Evolutionary conservation across 2,888 invertebrate species (phyloP).

Genomic region (Beris chalybata): DNA sequence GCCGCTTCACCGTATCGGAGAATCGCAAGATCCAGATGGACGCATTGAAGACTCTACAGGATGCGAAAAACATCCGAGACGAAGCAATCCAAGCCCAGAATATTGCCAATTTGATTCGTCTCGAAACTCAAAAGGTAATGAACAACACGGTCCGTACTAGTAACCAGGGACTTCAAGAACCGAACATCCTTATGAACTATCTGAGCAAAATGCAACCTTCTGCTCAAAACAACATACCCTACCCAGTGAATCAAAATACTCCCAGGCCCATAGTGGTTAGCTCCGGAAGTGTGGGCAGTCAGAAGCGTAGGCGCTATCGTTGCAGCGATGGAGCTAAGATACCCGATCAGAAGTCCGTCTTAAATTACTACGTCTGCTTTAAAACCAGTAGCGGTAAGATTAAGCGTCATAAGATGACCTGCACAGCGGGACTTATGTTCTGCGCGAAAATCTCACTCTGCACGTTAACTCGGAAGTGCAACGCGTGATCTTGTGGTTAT

Average conservation of each 20-base stretch:
- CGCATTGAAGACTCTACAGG: conserved; percentile 49
- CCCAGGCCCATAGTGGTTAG: background rate
- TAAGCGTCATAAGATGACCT: conserved; percentile 57
- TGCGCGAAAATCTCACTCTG: conserved; percentile 57
- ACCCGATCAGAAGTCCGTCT: conserved; percentile 56
- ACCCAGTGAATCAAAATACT: background rate
- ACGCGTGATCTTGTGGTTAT: conserved; percentile 12
- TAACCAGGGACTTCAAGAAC: conserved; percentile 17
- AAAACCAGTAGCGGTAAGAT: conserved; percentile 52
- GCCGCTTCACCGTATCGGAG: conserved; percentile 46
- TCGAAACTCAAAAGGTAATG: conserved; percentile 35
- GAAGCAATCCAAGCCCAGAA: conserved; percentile 50
- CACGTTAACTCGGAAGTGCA: conserved; percentile 54
- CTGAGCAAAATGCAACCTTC: background rate
- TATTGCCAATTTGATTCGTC: conserved; percentile 48
- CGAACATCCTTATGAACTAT: conserved; percentile 24
- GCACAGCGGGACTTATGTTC: conserved; percentile 57
- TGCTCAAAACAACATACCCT: background rate
- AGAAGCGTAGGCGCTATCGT: conserved; percentile 52
- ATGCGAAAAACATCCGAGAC: conserved; percentile 50
- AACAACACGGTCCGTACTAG: conserved; percentile 17
- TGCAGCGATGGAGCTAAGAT: conserved; percentile 58
- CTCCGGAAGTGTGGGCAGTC: conserved; percentile 13
- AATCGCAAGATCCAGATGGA: conserved; percentile 51
- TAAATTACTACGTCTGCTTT: conserved; percentile 58